Evolutionary conservation across 2,888 invertebrate genomes (phyloP).

Genomic region (Conomelus anceps): DNA sequence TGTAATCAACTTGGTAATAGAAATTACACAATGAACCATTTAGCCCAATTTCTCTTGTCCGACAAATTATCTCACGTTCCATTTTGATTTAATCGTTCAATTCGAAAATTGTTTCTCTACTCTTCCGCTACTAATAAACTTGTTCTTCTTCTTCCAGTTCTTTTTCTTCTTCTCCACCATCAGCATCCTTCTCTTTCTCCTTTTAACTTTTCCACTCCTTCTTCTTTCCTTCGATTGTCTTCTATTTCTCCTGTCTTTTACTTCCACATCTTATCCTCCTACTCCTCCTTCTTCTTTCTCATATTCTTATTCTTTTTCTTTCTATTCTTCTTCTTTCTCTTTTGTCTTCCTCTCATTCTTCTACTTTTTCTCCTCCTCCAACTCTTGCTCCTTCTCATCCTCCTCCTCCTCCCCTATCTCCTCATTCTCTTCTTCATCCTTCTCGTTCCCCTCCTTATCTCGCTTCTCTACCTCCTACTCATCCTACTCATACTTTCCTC

Average conservation of each 20-base stretch:
- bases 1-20: background rate
- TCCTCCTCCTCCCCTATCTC: background rate
- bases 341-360: too few species aligned
- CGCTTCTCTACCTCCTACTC: too few species aligned
- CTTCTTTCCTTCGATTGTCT: background rate
- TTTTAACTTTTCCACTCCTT: background rate
- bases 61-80: background rate
- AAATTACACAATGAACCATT: background rate
- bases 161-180: background rate
- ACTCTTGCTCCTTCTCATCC: background rate
- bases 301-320: background rate
- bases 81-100: background rate
- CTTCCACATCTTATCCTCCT: background rate
- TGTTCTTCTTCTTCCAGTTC: background rate
- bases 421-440: background rate
- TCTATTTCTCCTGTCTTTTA: background rate
- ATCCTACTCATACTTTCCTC: background rate
- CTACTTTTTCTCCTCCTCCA: too few species aligned
- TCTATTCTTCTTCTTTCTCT: background rate
- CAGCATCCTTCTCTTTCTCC: background rate
- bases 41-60: background rate
- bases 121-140: too few species aligned
- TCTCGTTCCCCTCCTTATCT: too few species aligned
- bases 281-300: background rate
- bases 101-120: background rate